Evolutionary conservation across 2,113 vertebrate genomes (phyloP), one percentile per base, ranked within the genome.

Genomic region (Dicentrarchus labrax): DNA sequence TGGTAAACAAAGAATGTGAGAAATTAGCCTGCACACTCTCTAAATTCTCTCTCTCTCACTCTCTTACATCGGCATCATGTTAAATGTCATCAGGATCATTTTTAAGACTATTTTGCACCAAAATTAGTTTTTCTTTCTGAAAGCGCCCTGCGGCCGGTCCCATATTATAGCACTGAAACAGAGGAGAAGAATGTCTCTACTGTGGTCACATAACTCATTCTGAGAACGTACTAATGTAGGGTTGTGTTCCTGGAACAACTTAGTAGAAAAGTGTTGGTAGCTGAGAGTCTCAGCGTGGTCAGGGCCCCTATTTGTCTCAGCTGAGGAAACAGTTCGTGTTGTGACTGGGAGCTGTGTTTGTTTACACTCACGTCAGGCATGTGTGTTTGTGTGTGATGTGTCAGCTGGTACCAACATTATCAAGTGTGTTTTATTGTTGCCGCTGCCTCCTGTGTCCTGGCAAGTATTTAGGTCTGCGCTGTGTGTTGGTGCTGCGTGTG

Each of bases 251-350:
- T 85, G 64, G 76, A 85, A 86, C 36, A 61, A 70, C 76, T 71
- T 59, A 66, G 57, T 53, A 39, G 88, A 39, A 24, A 67, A 0
- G 51, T 82, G 85, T 64, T 86, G 68, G 79, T 85, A 89, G 83
- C 76, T 50, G 74, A 80, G 9, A 24, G 36, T 43, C 47, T 72
- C 60, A 22, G 71, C 24, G 19, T 84, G 78, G 61, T 1, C 19
- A 3, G 22, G 21, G 71, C 76, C 71, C 54, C 6, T 86, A 8
- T 85, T 85, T 81, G 51, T 65, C 60, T 89, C 89, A 88, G 73
- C 89, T 91, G 87, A 86, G 70, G 82, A 89, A 90, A 90, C 82
- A 85, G 45, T 72, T 60, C 41, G 69, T 83, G 82, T 85, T 78
- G 68, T 73, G 86, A 82, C 54, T 80, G 80, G 79, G 36, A 84